These are phyloP conservation scores for Spodoptera litura DNA, from an alignment of 1,140 invertebrate species.

Conservation along the genomic window DNA sequence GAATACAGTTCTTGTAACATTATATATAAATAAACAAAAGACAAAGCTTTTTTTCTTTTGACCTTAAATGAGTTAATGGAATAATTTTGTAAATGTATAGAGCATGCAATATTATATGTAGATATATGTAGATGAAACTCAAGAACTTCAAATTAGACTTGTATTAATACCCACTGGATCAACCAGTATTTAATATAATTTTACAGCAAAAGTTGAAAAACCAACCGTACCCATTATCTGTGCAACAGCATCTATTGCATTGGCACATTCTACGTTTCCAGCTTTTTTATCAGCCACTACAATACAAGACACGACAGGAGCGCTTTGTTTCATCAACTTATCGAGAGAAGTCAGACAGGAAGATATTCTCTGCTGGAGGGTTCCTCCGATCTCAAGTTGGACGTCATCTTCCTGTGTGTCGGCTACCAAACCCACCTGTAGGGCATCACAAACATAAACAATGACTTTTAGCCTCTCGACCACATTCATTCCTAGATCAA, in stretches of 20 bases:
- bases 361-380: conserved; percentile 93
- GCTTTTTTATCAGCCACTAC: conserved; percentile 91
- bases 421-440: conserved; percentile 89
- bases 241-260: conserved; percentile 88
- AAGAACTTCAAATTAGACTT: too few species aligned
- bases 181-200: too few species aligned
- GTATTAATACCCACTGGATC: too few species aligned
- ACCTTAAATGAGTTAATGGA: too few species aligned
- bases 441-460: background rate
- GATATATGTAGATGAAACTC: too few species aligned
- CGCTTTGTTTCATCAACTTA: conserved; percentile 89
- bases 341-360: conserved; percentile 91
- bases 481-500: too few species aligned
- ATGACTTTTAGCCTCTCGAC: background rate
- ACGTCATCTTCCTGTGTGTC: conserved; percentile 93
- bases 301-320: conserved; percentile 91
- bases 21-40: too few species aligned
- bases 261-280: conserved; percentile 86
- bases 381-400: conserved; percentile 92
- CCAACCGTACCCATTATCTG: conserved; percentile 87
- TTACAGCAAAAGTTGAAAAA: too few species aligned
- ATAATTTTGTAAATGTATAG: too few species aligned
- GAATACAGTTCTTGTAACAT: too few species aligned
- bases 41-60: too few species aligned
- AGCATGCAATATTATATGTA: too few species aligned